Evolutionary conservation across 2,113 vertebrate species (phyloP).

Genomic region (Thalassoma bifasciatum): DNA sequence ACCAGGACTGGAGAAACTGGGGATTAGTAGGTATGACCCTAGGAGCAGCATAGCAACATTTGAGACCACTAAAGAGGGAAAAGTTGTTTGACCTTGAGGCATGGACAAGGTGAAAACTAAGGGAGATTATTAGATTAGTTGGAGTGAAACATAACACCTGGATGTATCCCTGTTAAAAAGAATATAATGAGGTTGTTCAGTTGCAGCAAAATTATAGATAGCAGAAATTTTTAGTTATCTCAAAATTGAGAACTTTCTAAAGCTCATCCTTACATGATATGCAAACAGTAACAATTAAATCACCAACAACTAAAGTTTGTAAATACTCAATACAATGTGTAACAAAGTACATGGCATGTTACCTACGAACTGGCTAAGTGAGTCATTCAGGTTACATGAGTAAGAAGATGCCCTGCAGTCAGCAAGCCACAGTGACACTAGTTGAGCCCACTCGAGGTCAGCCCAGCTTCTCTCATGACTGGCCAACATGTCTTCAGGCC

Average conservation of each 20-base stretch:
- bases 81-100: constrained; percentile 87
- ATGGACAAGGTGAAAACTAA: constrained; percentile 86
- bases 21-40: constrained; percentile 93
- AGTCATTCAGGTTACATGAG: constrained; percentile 69
- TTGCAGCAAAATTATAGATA: not conserved
- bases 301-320: not conserved
- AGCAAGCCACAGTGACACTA: constrained; percentile 54
- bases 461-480: constrained; percentile 64
- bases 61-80: constrained; percentile 93
- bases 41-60: constrained; percentile 89
- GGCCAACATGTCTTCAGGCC: constrained; percentile 73
- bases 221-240: not conserved
- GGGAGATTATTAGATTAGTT: constrained; percentile 85
- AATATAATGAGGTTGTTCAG: constrained; percentile 14
- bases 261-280: not conserved
- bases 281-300: not conserved
- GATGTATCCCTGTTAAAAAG: constrained; percentile 56
- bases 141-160: constrained; percentile 78
- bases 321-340: not conserved
- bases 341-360: constrained; percentile 54
- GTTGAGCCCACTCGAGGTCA: constrained; percentile 75
- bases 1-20: constrained; percentile 86
- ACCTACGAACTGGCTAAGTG: constrained; percentile 52
- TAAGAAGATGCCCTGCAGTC: constrained; percentile 56
- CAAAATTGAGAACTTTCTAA: not conserved